These are phyloP conservation scores for Nemopilema nomurai DNA, from an alignment of 30 jellyfish, hydroid and myxozoan species.

Conservation along the genomic window DNA sequence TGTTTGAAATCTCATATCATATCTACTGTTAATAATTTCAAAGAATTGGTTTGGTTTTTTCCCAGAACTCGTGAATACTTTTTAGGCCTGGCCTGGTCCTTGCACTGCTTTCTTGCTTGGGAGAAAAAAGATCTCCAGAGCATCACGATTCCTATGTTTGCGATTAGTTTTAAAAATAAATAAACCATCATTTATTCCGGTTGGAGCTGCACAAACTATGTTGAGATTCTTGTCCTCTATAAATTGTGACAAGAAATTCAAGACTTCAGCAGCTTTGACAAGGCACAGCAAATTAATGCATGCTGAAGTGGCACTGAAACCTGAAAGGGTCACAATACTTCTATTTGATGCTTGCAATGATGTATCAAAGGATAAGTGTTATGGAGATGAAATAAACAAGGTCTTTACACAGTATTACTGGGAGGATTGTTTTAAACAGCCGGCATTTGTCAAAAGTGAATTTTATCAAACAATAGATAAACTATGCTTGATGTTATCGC, in stretches of 20 bases:
- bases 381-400: neutral
- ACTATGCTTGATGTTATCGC: constrained; percentile 5
- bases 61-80: too few relatives aligned
- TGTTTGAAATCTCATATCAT: too few relatives aligned
- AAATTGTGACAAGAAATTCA: neutral
- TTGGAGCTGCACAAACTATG: too few relatives aligned
- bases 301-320: neutral
- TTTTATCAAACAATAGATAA: constrained; percentile 1
- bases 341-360: neutral
- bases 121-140: too few relatives aligned
- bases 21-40: too few relatives aligned
- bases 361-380: neutral
- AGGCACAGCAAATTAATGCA: neutral
- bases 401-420: neutral
- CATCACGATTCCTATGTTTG: too few relatives aligned
- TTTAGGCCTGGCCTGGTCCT: too few relatives aligned
- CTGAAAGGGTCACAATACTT: neutral
- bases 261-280: neutral
- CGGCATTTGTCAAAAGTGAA: constrained; percentile 5
- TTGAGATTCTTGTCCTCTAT: too few relatives aligned
- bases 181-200: too few relatives aligned
- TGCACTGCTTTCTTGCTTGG: too few relatives aligned
- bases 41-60: too few relatives aligned
- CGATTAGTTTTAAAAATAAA: too few relatives aligned
- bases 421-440: constrained; percentile 8